Evolutionary conservation across 2,888 invertebrate genomes (phyloP).

Genomic region (Onthophagus sagittarius): DNA sequence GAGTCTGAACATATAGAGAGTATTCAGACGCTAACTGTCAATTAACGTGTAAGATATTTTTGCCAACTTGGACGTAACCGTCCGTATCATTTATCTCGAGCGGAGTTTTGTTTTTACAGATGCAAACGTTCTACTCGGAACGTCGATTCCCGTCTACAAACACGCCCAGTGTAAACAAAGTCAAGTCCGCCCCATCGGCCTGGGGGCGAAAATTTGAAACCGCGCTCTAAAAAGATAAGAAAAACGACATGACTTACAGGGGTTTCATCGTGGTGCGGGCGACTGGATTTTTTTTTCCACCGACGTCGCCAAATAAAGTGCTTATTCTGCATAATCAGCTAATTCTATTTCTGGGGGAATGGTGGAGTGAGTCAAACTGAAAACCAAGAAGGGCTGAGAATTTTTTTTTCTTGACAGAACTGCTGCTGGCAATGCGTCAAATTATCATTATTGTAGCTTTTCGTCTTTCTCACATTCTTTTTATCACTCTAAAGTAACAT

Average conservation of each 20-base stretch:
- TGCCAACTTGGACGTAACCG: neutral
- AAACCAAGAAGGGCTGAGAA: neutral
- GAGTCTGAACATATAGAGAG: neutral
- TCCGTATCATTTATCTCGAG: neutral
- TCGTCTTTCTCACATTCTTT: neutral
- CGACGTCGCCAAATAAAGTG: neutral
- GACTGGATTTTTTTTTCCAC: neutral
- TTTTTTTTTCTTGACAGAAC: neutral
- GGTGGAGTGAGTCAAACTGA: neutral
- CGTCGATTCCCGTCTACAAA: neutral
- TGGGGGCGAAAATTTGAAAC: neutral
- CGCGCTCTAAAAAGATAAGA: neutral
- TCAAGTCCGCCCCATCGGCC: neutral
- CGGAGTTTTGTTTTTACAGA: neutral
- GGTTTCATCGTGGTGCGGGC: neutral
- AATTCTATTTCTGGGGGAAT: neutral
- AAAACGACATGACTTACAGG: neutral
- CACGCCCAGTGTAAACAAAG: neutral
- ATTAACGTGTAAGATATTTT: neutral
- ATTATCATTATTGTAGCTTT: neutral
- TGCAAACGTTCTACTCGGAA: neutral
- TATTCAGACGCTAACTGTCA: neutral
- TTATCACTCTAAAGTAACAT: neutral
- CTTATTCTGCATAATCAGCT: neutral
- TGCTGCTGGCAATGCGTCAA: neutral